Base-by-base conservation (phyloP, 2,113 vertebrate species). In the Pollimyrus isidori region DNA sequence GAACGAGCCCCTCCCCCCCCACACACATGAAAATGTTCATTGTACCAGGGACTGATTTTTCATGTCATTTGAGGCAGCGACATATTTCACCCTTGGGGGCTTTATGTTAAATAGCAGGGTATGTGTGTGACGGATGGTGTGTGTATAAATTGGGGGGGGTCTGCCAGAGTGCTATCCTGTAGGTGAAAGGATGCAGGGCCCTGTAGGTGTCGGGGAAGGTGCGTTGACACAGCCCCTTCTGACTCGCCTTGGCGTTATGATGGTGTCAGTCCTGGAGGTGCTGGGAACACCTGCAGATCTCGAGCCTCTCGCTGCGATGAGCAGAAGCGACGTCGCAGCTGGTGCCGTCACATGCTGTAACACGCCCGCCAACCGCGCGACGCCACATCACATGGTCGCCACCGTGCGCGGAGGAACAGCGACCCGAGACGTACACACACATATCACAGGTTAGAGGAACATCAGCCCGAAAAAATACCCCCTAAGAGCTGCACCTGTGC, bases 201-300 rank as follows among this genome's bases (percentile, higher is more conserved):
- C 45, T 35, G 52, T 53, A 85, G 52, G 88, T 89, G 88, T 84
- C 21, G 5, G 50, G 39, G n/a, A 80, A 89, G 88, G 88, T 84
- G 88, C 49, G 88, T 56, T 89, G 88, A 89, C 69, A 52, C 50
- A 46, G 50, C 17, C 35, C 88, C 80, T 46, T 52, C 46, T 88
- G n/a, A 49, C 7, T 26, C 10, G 35, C 87, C 42, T 30, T 73
- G 69, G 5, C 23, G 39, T 56, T 52, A 13, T 17, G 13, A 39
- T 11, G 35, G 88, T 89, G 88, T 84, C 76, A 89, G 10, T 30
- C 69, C 88, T 84, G 52, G 39, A 89, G 88, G 88, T 53, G 50
- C 42, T 13, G 13, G 26, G 49, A 42, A 45, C 73, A 89, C 76
- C 76, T 52, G 85, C 45, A 86, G 46, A 15, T 86, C 84, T 26